A percentile compares a stretch with the other conserved stretches of the same genome.
These are phyloP conservation scores for Pycnomerus fuliginosus DNA, from an alignment of 2,888 invertebrate genomes.

Conservation along the genomic window DNA sequence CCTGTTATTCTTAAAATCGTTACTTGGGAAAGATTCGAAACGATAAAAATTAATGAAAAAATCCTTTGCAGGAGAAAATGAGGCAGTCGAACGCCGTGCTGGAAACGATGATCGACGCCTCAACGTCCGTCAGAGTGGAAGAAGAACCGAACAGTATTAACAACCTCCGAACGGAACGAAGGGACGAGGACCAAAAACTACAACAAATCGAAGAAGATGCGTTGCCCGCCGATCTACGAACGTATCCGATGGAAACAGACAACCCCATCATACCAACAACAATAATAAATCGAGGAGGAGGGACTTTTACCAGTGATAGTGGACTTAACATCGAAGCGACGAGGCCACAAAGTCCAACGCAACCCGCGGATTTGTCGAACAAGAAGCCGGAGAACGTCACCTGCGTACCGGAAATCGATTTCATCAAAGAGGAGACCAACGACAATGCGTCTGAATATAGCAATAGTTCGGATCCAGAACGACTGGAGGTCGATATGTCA, in stretches of 20 bases:
- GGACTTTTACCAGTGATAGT: constrained; percentile 7
- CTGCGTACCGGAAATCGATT: constrained; percentile 50
- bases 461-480: constrained; percentile 72
- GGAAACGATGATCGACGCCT: constrained; percentile 58
- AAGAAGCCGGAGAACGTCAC: constrained; percentile 49
- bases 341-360: constrained; percentile 13
- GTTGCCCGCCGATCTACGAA: constrained; percentile 12
- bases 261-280: constrained; percentile 16
- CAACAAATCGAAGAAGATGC: constrained; percentile 19
- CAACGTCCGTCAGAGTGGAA: constrained; percentile 44
- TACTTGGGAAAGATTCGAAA: no score
- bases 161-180: constrained; percentile 17
- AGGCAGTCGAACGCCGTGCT: constrained; percentile 60
- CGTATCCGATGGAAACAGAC: constrained; percentile 12
- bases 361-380: constrained; percentile 51
- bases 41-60: no score
- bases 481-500: constrained; percentile 70
- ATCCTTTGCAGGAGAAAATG: constrained; percentile 60
- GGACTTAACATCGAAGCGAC: constrained; percentile 1
- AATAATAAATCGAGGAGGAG: constrained; percentile 9
- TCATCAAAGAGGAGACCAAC: constrained; percentile 47
- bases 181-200: constrained; percentile 13
- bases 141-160: constrained; percentile 43
- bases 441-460: constrained; percentile 57
- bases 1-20: no score